Evolutionary conservation across 2,797 vertebrate genomes (phyloP).

Genomic region (Crocidura indochinensis): DNA sequence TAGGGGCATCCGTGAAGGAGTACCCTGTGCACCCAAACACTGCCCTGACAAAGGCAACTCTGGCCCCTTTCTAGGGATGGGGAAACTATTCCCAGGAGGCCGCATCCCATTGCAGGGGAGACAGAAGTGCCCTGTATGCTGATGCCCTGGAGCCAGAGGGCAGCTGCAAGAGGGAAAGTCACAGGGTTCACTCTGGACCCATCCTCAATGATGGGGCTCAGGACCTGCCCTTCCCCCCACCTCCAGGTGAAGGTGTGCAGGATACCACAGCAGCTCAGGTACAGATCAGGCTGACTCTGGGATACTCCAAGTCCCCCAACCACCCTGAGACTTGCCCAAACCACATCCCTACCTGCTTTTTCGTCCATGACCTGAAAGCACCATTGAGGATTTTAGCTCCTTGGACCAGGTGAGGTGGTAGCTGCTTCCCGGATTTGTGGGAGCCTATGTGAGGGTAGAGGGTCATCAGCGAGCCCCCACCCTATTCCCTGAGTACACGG

Average conservation of each 20-base stretch:
- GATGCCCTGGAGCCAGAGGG: background rate
- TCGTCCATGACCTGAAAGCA: slow-evolving; percentile 99
- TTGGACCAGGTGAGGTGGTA: slow-evolving; percentile 96
- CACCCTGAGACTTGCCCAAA: background rate
- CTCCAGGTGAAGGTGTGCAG: background rate
- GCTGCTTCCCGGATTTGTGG: slow-evolving; percentile 98
- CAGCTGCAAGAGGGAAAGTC: background rate
- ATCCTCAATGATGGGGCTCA: background rate
- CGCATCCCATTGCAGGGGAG: rapidly evolving
- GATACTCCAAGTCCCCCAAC: background rate
- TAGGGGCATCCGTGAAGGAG: too few species aligned
- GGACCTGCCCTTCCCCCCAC: background rate
- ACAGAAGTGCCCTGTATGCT: background rate
- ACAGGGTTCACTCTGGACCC: background rate
- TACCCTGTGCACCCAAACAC: background rate
- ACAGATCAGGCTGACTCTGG: background rate
- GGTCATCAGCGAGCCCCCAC: background rate
- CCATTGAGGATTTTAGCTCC: slow-evolving; percentile 99
- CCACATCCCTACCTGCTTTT: slow-evolving; percentile 95
- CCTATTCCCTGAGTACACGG: rapidly evolving
- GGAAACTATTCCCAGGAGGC: background rate
- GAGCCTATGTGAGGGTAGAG: slow-evolving; percentile 90
- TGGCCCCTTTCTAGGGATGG: background rate
- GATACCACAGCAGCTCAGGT: too few species aligned
- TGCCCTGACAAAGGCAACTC: background rate